Base-by-base conservation (phyloP, 2,888 invertebrate genomes). In the Deilephila elpenor region DNA sequence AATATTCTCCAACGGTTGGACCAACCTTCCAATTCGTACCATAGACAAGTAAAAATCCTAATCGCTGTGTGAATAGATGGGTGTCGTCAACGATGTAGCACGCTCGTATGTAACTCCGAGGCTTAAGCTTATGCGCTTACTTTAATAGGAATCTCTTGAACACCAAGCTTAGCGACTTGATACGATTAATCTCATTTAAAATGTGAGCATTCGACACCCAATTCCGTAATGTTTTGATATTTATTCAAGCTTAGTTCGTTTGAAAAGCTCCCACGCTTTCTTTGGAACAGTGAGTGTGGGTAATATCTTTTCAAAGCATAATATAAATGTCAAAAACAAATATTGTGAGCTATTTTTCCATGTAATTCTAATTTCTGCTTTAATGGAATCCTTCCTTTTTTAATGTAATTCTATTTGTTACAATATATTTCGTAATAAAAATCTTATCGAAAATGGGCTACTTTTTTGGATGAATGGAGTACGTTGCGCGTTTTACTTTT, bases 81-180 rank as follows among this genome's bases (percentile, higher is more conserved):
- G 14, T 17, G 11, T 51, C 44, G 67, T 67, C 67, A 67, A 67
- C 67, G 17, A 67, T 67, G 51, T 51, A 67, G 67, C 67, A 67
- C 44, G 67, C 25, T 56, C 56, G 14, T 67, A 67, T 44, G 44
- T 51, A 51, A 67, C 67, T 67, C 67, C 25, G 51, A 51, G 20
- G 34, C 62, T 53, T 56, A 56, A 34, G 71, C 71, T 71, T 62
- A 62, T 56, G 44, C 64, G 78, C 84, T 87, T 88, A 87, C 67
- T 77, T 80, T 87, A 87, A 85, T 88, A 89, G 89, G 89, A 89
- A 90, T 89, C 87, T 87, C 85, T 77, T 79, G 82, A 84, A 86
- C 81, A 86, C 79, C 82, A 85, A 87, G 84, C 84, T 75, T 71
- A 77, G 75, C 75, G 61, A 74, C 75, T 80, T 75, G 75, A 77